A percentile compares a stretch with the other conserved stretches of the same genome.
Conservation (phyloP, 2,797 vertebrate genomes). For the Psittacula derbiana region DNA sequence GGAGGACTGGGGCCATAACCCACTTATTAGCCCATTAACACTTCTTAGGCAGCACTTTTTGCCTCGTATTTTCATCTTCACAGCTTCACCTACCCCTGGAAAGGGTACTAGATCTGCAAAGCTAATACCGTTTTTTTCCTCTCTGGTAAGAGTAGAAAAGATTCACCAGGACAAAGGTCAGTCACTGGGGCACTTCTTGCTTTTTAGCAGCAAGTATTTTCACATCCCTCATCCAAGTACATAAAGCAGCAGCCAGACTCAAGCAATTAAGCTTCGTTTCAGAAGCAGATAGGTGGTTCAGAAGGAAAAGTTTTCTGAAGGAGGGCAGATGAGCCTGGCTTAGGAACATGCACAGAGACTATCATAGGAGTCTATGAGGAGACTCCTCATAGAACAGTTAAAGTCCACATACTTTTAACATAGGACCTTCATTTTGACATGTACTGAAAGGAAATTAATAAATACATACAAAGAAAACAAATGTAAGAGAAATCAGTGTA, state of each 20-base stretch:
- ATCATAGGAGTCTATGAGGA: not conserved
- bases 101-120: not conserved
- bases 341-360: not conserved
- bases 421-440: not conserved
- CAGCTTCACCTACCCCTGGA: not conserved
- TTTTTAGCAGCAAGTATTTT: slow-evolving; percentile 1
- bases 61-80: not conserved
- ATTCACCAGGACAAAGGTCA: not conserved
- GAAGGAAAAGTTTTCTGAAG: not conserved
- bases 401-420: not conserved
- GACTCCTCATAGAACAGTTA: not conserved
- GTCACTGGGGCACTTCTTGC: not conserved
- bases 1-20: not conserved
- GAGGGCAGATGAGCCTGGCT: not conserved
- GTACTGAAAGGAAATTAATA: not conserved
- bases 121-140: not conserved
- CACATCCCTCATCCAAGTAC: not conserved
- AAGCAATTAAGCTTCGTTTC: slow-evolving; percentile 2
- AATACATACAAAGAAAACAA: not conserved
- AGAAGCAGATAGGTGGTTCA: not conserved
- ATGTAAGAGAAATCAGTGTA: not conserved
- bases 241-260: not conserved
- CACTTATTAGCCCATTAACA: not conserved
- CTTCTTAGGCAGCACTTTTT: not conserved
- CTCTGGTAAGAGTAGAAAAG: not conserved